phyloP scores from a whole-genome alignment of 2,113 vertebrate species.

The Mirounga angustirostris region DNA sequence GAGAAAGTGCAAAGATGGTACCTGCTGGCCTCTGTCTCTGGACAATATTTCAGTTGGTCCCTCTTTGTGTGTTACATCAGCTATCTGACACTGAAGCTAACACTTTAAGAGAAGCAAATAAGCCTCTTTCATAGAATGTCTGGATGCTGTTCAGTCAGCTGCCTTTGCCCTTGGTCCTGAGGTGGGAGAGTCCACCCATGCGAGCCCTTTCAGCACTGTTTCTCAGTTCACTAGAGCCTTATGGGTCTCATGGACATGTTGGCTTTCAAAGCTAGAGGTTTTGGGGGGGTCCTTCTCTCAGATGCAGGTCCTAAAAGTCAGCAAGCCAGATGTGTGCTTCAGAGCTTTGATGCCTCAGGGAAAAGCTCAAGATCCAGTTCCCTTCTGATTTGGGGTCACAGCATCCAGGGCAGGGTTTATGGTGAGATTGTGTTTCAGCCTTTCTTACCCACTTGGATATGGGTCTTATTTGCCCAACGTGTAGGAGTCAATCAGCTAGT shows the following conservation, averaged over 20 bases:
- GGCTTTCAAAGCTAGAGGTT: not conserved
- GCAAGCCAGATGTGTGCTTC: not conserved
- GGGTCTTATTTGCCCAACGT: not conserved
- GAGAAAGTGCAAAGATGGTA: not conserved
- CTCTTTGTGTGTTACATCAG: not conserved
- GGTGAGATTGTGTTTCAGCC: not conserved
- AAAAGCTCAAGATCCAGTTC: not conserved
- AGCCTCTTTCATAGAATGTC: not conserved
- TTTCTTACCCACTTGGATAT: not conserved
- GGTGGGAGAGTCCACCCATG: not conserved
- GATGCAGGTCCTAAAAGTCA: not conserved
- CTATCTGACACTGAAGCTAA: not conserved
- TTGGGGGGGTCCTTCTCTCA: not conserved
- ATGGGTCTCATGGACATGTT: rapidly evolving
- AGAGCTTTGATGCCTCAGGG: not conserved
- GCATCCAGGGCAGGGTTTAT: not conserved
- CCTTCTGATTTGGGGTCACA: not conserved
- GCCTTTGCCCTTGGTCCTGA: not conserved
- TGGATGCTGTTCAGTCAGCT: not conserved
- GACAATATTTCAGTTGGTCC: not conserved
- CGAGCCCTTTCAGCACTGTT: not conserved
- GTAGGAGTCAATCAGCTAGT: not conserved
- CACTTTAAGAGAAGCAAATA: not conserved
- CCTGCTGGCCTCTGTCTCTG: not conserved
- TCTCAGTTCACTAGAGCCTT: not conserved